These are phyloP conservation scores for Gallinago paraguaiae DNA, from an alignment of 2,113 vertebrate genomes.

Conservation along the genomic window DNA sequence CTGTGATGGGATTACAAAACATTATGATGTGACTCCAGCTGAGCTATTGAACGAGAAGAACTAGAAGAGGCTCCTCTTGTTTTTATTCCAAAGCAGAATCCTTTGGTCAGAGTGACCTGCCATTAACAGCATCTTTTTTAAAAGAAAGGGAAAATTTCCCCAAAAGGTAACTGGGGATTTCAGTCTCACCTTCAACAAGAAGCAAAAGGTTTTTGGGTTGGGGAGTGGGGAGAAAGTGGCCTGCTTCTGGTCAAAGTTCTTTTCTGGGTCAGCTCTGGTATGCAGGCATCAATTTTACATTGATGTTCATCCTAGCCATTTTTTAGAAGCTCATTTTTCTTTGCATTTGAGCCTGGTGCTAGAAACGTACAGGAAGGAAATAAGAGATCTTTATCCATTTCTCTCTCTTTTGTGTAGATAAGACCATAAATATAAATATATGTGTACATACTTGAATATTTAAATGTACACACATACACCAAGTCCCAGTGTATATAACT, in stretches of 20 bases:
- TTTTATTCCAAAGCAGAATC: background rate
- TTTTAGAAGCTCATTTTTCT: background rate
- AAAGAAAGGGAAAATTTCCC: background rate
- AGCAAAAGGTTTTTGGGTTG: background rate
- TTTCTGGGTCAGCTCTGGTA: background rate
- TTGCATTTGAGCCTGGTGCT: background rate
- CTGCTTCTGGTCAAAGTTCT: background rate
- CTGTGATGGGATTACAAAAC: background rate
- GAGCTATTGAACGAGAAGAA: background rate
- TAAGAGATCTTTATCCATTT: background rate
- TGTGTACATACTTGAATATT: background rate
- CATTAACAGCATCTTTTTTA: background rate
- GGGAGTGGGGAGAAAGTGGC: background rate
- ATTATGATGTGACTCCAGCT: fast-evolving
- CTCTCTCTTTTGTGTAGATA: background rate
- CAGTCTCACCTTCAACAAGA: background rate
- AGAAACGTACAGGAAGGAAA: background rate
- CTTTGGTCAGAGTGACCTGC: background rate
- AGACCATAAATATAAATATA: background rate
- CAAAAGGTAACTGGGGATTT: background rate
- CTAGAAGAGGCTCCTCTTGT: background rate
- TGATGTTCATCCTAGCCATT: fast-evolving
- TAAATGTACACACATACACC: background rate
- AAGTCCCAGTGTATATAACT: background rate
- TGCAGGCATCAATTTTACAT: background rate